These are phyloP conservation scores for Drosophila parvula DNA, from an alignment of 1,140 invertebrate genomes.

Conservation along the genomic window DNA sequence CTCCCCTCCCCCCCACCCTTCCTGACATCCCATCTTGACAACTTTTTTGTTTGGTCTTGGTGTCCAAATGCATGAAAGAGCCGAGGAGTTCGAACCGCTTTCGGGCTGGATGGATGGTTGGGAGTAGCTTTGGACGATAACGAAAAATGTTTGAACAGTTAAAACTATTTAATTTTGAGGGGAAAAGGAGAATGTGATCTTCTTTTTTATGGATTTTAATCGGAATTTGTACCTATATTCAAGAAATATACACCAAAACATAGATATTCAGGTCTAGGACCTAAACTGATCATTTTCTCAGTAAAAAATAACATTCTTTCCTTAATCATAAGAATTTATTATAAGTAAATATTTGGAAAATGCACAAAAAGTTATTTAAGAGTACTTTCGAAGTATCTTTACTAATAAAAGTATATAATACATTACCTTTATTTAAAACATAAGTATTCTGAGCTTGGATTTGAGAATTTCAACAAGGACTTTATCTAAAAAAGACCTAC, in stretches of 20 bases:
- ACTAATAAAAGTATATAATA: no score
- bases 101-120: conserved; percentile 22
- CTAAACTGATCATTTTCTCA: no score
- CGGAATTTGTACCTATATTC: no score
- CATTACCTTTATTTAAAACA: no score
- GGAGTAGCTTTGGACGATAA: conserved; percentile 40
- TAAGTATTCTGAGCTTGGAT: not conserved
- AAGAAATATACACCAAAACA: no score
- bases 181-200: not conserved
- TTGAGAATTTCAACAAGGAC: not conserved
- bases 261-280: no score
- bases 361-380: not conserved
- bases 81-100: conserved; percentile 32
- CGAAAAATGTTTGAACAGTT: conserved; percentile 51
- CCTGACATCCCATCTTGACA: conserved; percentile 20
- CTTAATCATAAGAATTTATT: not conserved
- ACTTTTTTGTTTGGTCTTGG: conserved; percentile 56
- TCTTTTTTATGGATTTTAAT: no score
- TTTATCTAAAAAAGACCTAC: not conserved
- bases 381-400: not conserved
- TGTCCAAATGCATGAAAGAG: conserved; percentile 58
- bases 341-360: not conserved
- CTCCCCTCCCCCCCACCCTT: not conserved
- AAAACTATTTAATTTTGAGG: not conserved
- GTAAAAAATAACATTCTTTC: not conserved